Base-by-base conservation (phyloP, 2,888 invertebrate species). In the Phlogophora meticulosa region DNA sequence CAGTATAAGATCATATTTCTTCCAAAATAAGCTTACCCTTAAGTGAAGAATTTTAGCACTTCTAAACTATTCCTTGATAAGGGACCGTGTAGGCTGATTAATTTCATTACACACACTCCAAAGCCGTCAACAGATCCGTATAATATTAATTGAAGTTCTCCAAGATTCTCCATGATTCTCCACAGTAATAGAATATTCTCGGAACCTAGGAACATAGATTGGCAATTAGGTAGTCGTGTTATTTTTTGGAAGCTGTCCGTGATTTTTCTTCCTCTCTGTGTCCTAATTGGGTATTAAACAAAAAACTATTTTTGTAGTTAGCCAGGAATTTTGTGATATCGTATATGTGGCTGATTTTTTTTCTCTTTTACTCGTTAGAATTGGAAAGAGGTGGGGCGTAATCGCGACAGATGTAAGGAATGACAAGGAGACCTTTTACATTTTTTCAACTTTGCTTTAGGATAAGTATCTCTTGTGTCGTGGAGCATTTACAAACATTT, bases 21-120 rank as follows among this genome's bases (percentile, higher is more conserved):
- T n/a, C n/a, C n/a, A n/a, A n/a, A n/a, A n/a, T n/a, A n/a, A n/a
- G n/a, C 58, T 46, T 53, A 1, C 46, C 76, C 63, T 78, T 76
- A 79, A 81, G 34, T 28, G 36, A 75, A 81, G 75, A 68, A 79
- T 78, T 67, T 66, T 28, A 67, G 45, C 58, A 43, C 65, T 67
- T 65, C 58, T 68, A 79, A 80, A 80, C 74, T 81, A 82, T 80
- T 68, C 53, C 67, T 64, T 75, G 77, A 72, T 71, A 69, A 77
- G 77, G 83, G 69, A 64, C 53, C 45, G 36, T 62, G 51, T 53
- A 42, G 58, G 34, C 46, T 77, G 67, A 79, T 79, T 81, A 78
- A 81, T 79, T 81, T 79, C 53, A 48, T 62, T 64, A 67, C 62
- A 72, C 64, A 71, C 60, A 55, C 68, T 42, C 49, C 24, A 22